Evolutionary conservation across 2,888 invertebrate genomes (phyloP), one percentile per base, ranked within the genome.

Genomic region (Eristalis tenax): DNA sequence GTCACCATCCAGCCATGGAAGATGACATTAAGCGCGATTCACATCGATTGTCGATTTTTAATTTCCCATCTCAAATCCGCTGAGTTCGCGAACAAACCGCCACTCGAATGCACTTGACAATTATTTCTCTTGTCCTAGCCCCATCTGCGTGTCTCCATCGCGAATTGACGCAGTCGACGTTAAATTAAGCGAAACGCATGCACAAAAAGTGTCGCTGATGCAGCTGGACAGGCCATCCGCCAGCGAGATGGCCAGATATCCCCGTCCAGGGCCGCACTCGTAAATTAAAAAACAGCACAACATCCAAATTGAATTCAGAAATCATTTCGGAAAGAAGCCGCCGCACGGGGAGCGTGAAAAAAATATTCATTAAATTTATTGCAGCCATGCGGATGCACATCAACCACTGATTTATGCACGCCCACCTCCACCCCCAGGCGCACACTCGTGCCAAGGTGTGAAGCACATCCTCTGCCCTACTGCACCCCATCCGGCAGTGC

Each of bases 331-430:
- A 73, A 68, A 35, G 63, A 22, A 63, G 18, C 32, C 32, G 13
- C 3, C 18, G 50, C 26, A 28, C 26, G 38, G 59, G 38, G 35
- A 38, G 18, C 10, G 2, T 38, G 63, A 28, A 57, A 63, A 77
- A 78, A 69, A 70, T 8, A 73, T 59, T 74, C 76, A 84, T 84
- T 84, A 56, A 84, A 84, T 84, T 76, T 84, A 76, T 84, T 84
- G 84, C 84, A 84, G 68, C 84, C 84, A 84, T 81, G 80, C 84
- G 71, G 63, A 84, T 84, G 84, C 80, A 84, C 84, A 84, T 85
- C 85, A 81, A 77, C 85, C 85, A 77, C 80, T 81, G 85, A 81
- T 85, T 81, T 76, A 81, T 84, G 76, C 23, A 5, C 28, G 43
- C 28, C 18, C 11, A 32, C 32, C 28, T 13, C 11, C 61, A n/a